Conservation (phyloP, 30 jellyfish, hydroid and myxozoan species). For the Aurelia coerulea region DNA sequence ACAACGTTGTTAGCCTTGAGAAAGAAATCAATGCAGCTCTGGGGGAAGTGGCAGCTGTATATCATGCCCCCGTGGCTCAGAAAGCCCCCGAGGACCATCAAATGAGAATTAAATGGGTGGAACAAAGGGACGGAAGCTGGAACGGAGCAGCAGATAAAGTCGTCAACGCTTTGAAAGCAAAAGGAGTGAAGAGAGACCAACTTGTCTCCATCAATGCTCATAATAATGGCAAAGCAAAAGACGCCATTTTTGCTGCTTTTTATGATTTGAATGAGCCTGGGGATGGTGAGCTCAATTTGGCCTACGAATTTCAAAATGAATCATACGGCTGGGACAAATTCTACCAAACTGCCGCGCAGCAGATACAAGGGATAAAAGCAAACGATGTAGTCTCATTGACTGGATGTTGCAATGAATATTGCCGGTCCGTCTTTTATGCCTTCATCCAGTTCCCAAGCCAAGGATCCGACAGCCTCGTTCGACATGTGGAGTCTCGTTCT, state of each 20-base stretch:
- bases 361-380: not conserved
- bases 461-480: not conserved
- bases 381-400: slow-evolving; percentile 16
- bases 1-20: slow-evolving; percentile 14
- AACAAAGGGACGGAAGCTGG: slow-evolving; percentile 14
- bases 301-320: slow-evolving; percentile 26
- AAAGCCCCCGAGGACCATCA: slow-evolving; percentile 15
- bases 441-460: slow-evolving; percentile 33
- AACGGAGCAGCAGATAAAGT: slow-evolving; percentile 14
- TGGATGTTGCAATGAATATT: slow-evolving; percentile 21
- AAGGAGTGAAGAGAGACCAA: slow-evolving; percentile 10
- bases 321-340: slow-evolving; percentile 9
- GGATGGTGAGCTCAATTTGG: slow-evolving; percentile 24
- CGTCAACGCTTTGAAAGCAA: slow-evolving; percentile 9
- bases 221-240: slow-evolving; percentile 14
- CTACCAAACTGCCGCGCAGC: slow-evolving; percentile 22
- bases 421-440: slow-evolving; percentile 23
- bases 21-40: slow-evolving; percentile 20
- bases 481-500: slow-evolving; percentile 8
- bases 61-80: not conserved
- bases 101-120: slow-evolving; percentile 21
- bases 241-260: slow-evolving; percentile 31
- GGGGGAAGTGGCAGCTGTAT: not conserved
- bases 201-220: slow-evolving; percentile 18
- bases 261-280: slow-evolving; percentile 35